These are phyloP conservation scores for Oopsacas minuta DNA, from an alignment of 37 sponge, comb jelly and placozoan genomes.

Conservation along the genomic window DNA sequence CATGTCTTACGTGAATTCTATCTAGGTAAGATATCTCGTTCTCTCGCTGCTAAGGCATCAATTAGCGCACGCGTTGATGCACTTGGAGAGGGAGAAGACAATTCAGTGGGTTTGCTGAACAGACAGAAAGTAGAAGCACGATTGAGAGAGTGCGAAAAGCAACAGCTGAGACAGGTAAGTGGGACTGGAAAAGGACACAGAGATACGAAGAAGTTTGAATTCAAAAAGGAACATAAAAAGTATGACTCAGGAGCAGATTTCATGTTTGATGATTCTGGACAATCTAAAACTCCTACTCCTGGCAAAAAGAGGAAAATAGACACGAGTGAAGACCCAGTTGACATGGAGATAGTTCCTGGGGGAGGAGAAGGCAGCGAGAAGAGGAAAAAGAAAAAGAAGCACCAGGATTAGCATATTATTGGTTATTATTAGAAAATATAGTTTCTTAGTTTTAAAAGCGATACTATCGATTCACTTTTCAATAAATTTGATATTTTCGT, in stretches of 20 bases:
- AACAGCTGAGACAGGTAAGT: constrained; percentile 34
- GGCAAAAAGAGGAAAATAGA: constrained; percentile 19
- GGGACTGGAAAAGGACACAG: background rate
- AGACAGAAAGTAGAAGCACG: constrained; percentile 63
- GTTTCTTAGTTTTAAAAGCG: constrained; percentile 2
- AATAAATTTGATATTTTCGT: background rate
- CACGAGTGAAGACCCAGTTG: background rate
- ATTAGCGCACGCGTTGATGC: constrained; percentile 83
- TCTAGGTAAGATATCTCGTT: constrained; percentile 59
- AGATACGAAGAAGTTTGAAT: constrained; percentile 43
- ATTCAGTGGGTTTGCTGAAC: constrained; percentile 45
- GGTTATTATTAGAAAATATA: background rate
- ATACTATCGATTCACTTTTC: background rate
- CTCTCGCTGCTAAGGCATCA: constrained; percentile 89
- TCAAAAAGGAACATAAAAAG: constrained; percentile 41
- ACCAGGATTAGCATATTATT: background rate
- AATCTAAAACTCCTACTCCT: background rate
- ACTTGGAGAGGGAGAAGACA: constrained; percentile 65
- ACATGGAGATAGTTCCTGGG: background rate
- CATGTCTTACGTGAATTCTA: background rate
- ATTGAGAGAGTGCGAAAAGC: constrained; percentile 55
- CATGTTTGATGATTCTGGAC: constrained; percentile 22
- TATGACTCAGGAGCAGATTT: constrained; percentile 53
- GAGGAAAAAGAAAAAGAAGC: constrained; percentile 22
- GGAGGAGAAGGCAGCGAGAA: background rate